Evolutionary conservation across 2,888 invertebrate genomes (phyloP).

Genomic region (Dryocosmus kuriphilus): DNA sequence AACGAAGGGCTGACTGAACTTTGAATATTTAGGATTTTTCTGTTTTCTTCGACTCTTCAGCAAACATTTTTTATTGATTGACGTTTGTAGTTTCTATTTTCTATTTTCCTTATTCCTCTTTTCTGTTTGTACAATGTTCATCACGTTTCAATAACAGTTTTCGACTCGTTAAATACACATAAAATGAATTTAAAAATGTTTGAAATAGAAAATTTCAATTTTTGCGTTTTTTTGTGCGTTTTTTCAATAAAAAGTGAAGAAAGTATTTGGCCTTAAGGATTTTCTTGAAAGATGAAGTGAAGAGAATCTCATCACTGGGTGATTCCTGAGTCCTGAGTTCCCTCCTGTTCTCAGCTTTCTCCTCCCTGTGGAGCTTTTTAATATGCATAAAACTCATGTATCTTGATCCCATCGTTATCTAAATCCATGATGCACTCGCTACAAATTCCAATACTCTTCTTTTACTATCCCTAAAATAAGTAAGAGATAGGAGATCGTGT

Average conservation of each 20-base stretch:
- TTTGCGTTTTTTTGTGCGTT: not conserved
- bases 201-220: no score
- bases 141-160: not conserved
- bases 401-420: constrained; percentile 35
- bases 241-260: not conserved
- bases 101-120: not conserved
- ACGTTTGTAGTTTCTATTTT: not conserved
- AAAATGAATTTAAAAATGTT: no score
- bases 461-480: not conserved
- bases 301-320: constrained; percentile 12
- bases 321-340: not conserved
- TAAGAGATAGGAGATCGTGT: not conserved
- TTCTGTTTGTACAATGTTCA: not conserved
- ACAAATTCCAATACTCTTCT: constrained; percentile 6
- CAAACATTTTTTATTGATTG: not conserved
- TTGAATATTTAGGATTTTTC: not conserved
- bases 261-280: not conserved
- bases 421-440: constrained; percentile 5
- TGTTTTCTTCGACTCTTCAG: no score
- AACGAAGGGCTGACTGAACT: not conserved
- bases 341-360: constrained; percentile 10
- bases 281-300: not conserved
- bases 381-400: constrained; percentile 22
- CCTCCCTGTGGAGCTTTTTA: constrained; percentile 8
- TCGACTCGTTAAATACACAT: no score